A percentile compares a stretch with the other conserved stretches of the same genome.
phyloP scores from a whole-genome alignment of 2,113 vertebrate species.

The Embiotoca jacksoni region DNA sequence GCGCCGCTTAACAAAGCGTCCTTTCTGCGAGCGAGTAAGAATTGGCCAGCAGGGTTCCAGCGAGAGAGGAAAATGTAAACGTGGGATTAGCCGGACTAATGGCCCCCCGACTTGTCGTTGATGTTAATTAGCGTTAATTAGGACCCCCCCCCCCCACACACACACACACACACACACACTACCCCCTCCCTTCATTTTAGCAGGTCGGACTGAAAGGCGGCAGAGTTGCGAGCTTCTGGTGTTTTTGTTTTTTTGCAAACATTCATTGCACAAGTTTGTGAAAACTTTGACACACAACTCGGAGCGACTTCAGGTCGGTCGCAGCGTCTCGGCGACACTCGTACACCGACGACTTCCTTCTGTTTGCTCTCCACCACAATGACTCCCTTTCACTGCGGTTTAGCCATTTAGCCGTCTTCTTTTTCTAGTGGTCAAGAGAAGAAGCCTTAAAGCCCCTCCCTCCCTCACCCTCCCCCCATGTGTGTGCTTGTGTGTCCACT shows the following conservation, averaged over 20 bases:
- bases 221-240: neutral
- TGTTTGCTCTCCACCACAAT: constrained; percentile 60
- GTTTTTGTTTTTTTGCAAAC: constrained; percentile 47
- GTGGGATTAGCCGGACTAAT: constrained; percentile 86
- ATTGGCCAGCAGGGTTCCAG: constrained; percentile 83
- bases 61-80: constrained; percentile 82
- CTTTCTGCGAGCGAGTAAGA: constrained; percentile 80
- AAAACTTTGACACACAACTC: constrained; percentile 40
- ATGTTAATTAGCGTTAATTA: constrained; percentile 88
- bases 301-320: constrained; percentile 39
- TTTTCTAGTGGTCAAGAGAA: constrained; percentile 64
- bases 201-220: constrained; percentile 20
- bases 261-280: constrained; percentile 32
- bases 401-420: constrained; percentile 62
- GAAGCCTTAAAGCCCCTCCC: constrained; percentile 31
- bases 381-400: too few species aligned
- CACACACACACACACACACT: neutral
- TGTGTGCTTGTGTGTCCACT: constrained; percentile 62
- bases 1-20: constrained; percentile 77
- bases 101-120: constrained; percentile 82
- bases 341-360: constrained; percentile 57
- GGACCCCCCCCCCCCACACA: constrained; percentile 73
- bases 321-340: constrained; percentile 53
- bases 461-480: constrained; percentile 13
- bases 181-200: constrained; percentile 15